Evolutionary conservation across 2,888 invertebrate species (phyloP), one percentile per base, ranked within the genome.

Genomic region (Nymphalis urticae): DNA sequence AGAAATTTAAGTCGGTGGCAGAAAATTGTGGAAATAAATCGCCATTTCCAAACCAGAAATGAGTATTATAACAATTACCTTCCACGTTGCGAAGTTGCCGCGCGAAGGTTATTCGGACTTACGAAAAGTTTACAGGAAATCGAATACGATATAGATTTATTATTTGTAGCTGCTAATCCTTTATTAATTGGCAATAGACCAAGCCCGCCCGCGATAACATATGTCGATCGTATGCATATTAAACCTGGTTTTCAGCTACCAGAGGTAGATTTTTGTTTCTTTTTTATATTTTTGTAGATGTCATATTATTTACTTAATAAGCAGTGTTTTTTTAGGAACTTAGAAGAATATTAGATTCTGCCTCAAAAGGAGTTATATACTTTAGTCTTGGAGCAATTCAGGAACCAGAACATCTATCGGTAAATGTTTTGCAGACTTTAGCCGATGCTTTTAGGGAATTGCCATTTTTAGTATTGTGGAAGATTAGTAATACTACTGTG

Each of bases 381-480:
- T 93, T 94, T 74, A 92, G 93, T 72, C 76, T 94, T 69, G 94
- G 94, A 24, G 90, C 93, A 5, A 77, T 92, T 9, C 88, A 93
- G 70, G 89, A 93, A 65, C 76, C 92, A 0, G 89, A 91, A 66
- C 81, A 87, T 56, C 79, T 94, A 7, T 84, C 93, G 0, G 78
- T 82, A 10, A 72, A 82, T 10, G 81, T 88, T 13, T 76, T 92
- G 50, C 81, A 92, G 71, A 87, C 85, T 0, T 75, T 94, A 19
- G 76, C 90, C 0, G 86, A 89, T 19, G 87, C 90, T 1, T 94
- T 94, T 74, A 79, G 84, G 21, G 90, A 92, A 71, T 75, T 94
- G 7, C 93, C 93, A 3, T 93, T 83, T 72, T 87, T 88, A 9
- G 85, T 94, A 7, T 76, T 94, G 5, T 94, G 94, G 93, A 94